phyloP scores from a whole-genome alignment of 2,797 vertebrate genomes.

The Carapus acus region DNA sequence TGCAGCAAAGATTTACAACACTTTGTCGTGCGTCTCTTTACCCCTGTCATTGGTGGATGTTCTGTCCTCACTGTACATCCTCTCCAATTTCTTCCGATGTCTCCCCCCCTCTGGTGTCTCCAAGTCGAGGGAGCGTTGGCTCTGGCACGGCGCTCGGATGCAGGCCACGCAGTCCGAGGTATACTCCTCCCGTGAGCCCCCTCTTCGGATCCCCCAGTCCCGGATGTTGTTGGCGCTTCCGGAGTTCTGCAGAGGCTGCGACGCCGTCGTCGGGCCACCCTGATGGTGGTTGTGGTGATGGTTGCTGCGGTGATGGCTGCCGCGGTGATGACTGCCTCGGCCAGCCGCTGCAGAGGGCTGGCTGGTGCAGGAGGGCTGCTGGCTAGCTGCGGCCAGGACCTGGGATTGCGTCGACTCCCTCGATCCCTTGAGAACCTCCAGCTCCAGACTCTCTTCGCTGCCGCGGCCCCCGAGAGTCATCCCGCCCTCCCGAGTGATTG shows the following conservation, averaged over 20 bases:
- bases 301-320: constrained; percentile 58
- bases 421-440: constrained; percentile 83
- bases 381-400: constrained; percentile 13
- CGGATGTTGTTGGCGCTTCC: constrained; percentile 72
- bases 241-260: constrained; percentile 76
- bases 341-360: constrained; percentile 48
- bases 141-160: constrained; percentile 67
- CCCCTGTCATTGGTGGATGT: constrained; percentile 69
- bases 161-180: constrained; percentile 71
- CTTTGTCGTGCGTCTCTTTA: constrained; percentile 17
- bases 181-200: constrained; percentile 82
- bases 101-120: constrained; percentile 73
- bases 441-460: constrained; percentile 82
- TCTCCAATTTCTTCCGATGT: constrained; percentile 83
- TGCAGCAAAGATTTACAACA: no score
- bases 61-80: constrained; percentile 90
- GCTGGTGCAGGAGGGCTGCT: constrained; percentile 44
- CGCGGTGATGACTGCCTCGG: constrained; percentile 46
- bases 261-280: constrained; percentile 35
- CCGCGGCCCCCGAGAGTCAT: constrained; percentile 77
- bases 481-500: constrained; percentile 83
- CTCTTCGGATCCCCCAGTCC: constrained; percentile 77
- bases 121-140: constrained; percentile 81
- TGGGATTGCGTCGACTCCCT: constrained; percentile 48
- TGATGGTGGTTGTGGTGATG: constrained; percentile 59